phyloP scores from a whole-genome alignment of 2,797 vertebrate species.

The Pipistrellus pygmaeus region DNA sequence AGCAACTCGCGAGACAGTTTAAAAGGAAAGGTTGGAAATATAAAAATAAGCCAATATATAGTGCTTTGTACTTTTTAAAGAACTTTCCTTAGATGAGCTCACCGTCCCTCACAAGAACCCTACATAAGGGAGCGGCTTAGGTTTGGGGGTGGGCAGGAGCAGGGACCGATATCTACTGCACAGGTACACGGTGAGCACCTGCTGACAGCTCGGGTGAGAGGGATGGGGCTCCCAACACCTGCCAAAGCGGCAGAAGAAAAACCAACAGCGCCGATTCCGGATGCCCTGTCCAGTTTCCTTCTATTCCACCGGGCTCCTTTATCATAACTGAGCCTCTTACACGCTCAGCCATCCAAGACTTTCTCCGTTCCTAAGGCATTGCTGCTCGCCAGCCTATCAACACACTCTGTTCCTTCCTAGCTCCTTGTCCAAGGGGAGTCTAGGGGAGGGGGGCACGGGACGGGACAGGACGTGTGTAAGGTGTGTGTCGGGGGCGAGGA shows the following conservation, averaged over 20 bases:
- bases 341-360: not conserved
- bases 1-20: not conserved
- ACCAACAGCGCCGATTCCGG: not conserved
- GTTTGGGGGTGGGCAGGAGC: not conserved
- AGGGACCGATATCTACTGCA: not conserved
- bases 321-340: not conserved
- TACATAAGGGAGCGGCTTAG: not conserved
- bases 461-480: not conserved
- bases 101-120: not conserved
- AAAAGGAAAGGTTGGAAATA: not conserved
- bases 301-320: fast-evolving
- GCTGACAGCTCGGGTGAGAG: not conserved
- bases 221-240: not conserved
- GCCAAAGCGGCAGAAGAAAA: not conserved
- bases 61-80: not conserved
- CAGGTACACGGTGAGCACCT: not conserved
- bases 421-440: not conserved
- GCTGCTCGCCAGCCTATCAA: not conserved
- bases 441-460: fast-evolving
- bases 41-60: not conserved
- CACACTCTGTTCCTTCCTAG: not conserved
- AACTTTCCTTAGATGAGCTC: not conserved
- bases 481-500: no score
- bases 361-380: not conserved
- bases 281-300: not conserved